Conservation (phyloP, 2,797 vertebrate species). For the Lepilemur ruficaudatus region DNA sequence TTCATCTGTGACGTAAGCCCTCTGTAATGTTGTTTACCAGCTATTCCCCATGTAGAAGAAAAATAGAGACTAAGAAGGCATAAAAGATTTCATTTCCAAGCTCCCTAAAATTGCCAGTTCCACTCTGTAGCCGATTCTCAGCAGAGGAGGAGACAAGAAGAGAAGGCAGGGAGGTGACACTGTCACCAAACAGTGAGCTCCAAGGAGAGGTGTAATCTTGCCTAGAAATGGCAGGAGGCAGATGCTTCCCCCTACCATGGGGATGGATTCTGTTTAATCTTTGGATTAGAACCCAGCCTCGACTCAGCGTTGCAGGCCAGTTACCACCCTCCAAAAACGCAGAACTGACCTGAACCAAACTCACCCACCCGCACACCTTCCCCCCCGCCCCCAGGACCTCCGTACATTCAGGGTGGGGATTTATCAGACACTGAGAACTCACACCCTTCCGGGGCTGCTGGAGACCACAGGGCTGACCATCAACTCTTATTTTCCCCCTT, state of each 20-base stretch:
- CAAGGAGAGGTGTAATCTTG: neutral
- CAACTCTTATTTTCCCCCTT: neutral
- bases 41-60: neutral
- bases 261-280: neutral
- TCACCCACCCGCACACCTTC: rapidly evolving
- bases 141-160: neutral
- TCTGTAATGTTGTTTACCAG: conserved; percentile 34
- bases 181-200: neutral
- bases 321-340: neutral
- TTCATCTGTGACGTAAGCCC: neutral
- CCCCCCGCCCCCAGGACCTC: neutral
- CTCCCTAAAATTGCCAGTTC: neutral
- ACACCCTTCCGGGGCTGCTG: neutral
- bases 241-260: neutral
- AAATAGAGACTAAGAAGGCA: conserved; percentile 28
- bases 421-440: neutral
- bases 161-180: neutral
- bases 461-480: neutral
- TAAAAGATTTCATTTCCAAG: conserved; percentile 23
- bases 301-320: neutral
- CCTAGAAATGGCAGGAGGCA: conserved; percentile 8
- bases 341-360: neutral
- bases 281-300: neutral
- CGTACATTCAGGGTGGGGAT: neutral
- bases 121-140: neutral